Percentiles rank a stretch among this genome's conserved stretches.
Evolutionary conservation across 2,113 vertebrate species (phyloP).

Genomic region (Xyrauchen texanus): DNA sequence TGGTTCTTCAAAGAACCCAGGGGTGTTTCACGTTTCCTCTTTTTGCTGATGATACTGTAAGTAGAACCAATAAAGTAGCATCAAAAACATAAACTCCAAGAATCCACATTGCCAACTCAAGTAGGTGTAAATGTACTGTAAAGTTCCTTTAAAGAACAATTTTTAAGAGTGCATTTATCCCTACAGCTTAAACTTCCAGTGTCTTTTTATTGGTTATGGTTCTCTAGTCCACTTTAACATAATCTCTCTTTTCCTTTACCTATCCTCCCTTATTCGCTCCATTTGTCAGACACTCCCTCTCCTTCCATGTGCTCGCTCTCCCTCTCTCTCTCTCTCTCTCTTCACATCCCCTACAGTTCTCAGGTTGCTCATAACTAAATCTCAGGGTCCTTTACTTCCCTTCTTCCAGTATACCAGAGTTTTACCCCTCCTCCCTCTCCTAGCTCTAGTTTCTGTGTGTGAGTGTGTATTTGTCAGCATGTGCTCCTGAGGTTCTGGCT

Average conservation of each 20-base stretch:
- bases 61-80: too few species aligned
- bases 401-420: conserved; percentile 26
- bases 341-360: conserved; percentile 12
- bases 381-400: conserved; percentile 10
- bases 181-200: background rate
- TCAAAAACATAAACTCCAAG: background rate
- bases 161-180: background rate
- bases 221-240: background rate
- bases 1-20: too few species aligned
- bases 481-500: conserved; percentile 29
- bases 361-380: conserved; percentile 30
- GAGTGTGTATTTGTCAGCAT: conserved; percentile 40
- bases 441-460: conserved; percentile 24
- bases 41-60: too few species aligned
- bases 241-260: background rate
- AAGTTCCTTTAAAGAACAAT: background rate
- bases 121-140: background rate
- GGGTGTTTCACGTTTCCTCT: too few species aligned
- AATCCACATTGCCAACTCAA: background rate
- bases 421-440: conserved; percentile 2
- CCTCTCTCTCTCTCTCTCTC: conserved; percentile 11
- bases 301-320: background rate
- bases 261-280: conserved; percentile 18
- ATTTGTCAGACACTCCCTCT: conserved; percentile 30
- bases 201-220: background rate